These are phyloP conservation scores for Otus sunia DNA, from an alignment of 2,113 vertebrate genomes.

Conservation along the genomic window DNA sequence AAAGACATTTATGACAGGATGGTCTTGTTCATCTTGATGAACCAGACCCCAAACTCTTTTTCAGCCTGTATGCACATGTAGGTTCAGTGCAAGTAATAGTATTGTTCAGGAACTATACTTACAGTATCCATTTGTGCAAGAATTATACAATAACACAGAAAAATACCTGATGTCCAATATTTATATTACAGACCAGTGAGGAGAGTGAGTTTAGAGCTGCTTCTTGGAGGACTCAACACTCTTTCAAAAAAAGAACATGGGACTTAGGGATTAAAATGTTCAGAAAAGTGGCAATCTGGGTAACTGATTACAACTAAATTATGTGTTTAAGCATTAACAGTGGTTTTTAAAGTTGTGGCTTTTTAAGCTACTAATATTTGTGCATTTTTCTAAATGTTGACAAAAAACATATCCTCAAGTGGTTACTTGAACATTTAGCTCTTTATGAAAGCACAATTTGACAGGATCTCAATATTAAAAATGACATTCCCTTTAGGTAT, in stretches of 20 bases:
- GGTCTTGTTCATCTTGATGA: slow-evolving; percentile 12
- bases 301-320: background rate
- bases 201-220: background rate
- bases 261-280: background rate
- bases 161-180: background rate
- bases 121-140: background rate
- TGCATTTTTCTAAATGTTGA: background rate
- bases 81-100: background rate
- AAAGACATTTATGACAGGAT: background rate
- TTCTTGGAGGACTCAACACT: background rate
- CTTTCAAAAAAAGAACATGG: background rate
- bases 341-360: background rate
- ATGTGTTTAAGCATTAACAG: background rate
- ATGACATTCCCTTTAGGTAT: background rate
- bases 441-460: background rate
- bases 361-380: background rate
- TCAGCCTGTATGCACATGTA: background rate
- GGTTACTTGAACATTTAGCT: background rate
- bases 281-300: background rate
- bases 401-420: background rate
- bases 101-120: background rate
- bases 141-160: background rate
- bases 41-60: background rate
- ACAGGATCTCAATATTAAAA: background rate
- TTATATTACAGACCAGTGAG: background rate